These are phyloP conservation scores for Orchesella flavescens DNA, from an alignment of 2,888 invertebrate species.

Conservation along the genomic window DNA sequence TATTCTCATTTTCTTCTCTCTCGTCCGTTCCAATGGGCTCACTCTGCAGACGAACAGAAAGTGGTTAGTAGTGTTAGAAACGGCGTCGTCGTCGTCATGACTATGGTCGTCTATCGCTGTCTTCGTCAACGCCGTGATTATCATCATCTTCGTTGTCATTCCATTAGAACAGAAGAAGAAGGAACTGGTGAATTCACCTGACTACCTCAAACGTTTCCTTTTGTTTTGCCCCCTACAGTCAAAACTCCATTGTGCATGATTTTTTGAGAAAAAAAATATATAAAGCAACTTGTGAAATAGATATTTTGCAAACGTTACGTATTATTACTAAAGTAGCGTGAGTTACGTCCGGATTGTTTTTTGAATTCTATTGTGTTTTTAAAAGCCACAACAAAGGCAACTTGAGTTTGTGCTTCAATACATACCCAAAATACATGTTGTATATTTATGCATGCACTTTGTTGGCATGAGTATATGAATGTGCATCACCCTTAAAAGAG, in stretches of 20 bases:
- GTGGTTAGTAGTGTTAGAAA: slow-evolving; percentile 50
- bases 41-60: slow-evolving; percentile 20
- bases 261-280: not conserved
- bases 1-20: too few species aligned
- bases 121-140: not conserved
- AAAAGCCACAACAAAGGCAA: too few species aligned
- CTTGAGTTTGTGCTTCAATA: too few species aligned
- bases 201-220: not conserved
- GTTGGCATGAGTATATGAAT: not conserved
- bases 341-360: too few species aligned
- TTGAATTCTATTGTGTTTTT: too few species aligned
- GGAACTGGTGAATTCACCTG: not conserved
- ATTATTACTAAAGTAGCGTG: not conserved
- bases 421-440: too few species aligned
- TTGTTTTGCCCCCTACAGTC: not conserved
- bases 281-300: not conserved
- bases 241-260: not conserved
- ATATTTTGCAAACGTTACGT: not conserved
- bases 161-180: not conserved
- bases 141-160: slow-evolving; percentile 9
- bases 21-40: not conserved
- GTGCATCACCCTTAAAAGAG: not conserved
- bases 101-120: slow-evolving; percentile 30
- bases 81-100: slow-evolving; percentile 53
- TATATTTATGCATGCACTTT: too few species aligned